A percentile compares a stretch with the other conserved stretches of the same genome.
phyloP scores from a whole-genome alignment of 2,113 vertebrate species.

The Bos indicus region DNA sequence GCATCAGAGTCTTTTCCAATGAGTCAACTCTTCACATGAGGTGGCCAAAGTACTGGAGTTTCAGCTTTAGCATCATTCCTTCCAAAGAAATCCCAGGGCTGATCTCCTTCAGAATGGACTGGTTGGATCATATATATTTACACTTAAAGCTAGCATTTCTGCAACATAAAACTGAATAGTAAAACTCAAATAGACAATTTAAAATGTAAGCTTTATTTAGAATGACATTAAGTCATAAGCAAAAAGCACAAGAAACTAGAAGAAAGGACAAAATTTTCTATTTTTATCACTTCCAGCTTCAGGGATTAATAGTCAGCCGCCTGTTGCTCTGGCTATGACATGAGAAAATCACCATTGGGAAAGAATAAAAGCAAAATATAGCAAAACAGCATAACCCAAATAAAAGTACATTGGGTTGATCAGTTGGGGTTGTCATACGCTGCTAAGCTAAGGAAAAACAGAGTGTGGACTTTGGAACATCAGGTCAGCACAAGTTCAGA shows the following conservation, averaged over 20 bases:
- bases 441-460: not conserved
- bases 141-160: not conserved
- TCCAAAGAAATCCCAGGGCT: no score
- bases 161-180: not conserved
- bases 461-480: not conserved
- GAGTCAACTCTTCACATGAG: no score
- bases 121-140: not conserved
- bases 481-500: no score
- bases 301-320: not conserved
- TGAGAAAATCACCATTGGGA: not conserved
- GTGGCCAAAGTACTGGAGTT: no score
- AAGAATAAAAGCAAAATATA: not conserved
- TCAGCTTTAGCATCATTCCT: no score
- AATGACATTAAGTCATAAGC: not conserved
- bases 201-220: not conserved
- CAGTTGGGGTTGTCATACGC: not conserved
- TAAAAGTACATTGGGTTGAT: not conserved
- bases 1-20: no score
- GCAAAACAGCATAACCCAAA: not conserved
- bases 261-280: not conserved
- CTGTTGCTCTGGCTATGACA: not conserved
- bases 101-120: no score
- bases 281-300: not conserved
- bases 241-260: not conserved
- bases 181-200: not conserved